Evolutionary conservation across 2,888 invertebrate genomes (phyloP), one percentile per base, ranked within the genome.

Genomic region (Eilema griseolum): DNA sequence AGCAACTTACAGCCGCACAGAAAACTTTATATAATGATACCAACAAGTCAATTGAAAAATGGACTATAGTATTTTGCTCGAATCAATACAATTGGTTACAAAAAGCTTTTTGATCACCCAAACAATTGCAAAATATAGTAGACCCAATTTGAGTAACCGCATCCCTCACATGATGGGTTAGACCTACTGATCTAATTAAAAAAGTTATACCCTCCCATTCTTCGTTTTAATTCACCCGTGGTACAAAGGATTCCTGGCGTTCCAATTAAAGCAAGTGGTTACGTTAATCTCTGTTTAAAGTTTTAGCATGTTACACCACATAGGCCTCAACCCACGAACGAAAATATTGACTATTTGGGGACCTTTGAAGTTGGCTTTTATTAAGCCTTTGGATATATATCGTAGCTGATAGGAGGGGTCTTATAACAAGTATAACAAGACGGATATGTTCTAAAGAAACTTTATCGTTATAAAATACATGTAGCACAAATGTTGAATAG

Each of bases 231-330:
- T 80, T 80, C 81, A 82, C 70, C 72, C 86, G 79, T 82, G 72
- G 76, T 76, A 87, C 87, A 90, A 92, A 90, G 90, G 89, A 87
- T 88, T 85, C 87, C 84, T 86, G 68, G 71, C 74, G 82, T 86
- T 91, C 88, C 88, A 90, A 92, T 91, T 88, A 90, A 85, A 86
- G 83, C 75, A 62, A 71, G 81, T 73, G 84, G 85, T 85, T 80
- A 84, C 89, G 83, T 87, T 84, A 84, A 85, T 87, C 86, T 87
- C 82, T 71, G 82, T 83, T 86, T 83, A 89, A 90, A 92, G 90
- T 92, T 91, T 87, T 79, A 86, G 86, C 86, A 80, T 83, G 71
- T 72, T 69, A 79, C 85, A 82, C 71, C 70, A 76, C 71, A 72
- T 71, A 73, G 26, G 52, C 61, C 65, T 57, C 60, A n/a, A 23